These are phyloP conservation scores for Galendromus occidentalis DNA, from an alignment of 1,140 invertebrate genomes.

Conservation along the genomic window DNA sequence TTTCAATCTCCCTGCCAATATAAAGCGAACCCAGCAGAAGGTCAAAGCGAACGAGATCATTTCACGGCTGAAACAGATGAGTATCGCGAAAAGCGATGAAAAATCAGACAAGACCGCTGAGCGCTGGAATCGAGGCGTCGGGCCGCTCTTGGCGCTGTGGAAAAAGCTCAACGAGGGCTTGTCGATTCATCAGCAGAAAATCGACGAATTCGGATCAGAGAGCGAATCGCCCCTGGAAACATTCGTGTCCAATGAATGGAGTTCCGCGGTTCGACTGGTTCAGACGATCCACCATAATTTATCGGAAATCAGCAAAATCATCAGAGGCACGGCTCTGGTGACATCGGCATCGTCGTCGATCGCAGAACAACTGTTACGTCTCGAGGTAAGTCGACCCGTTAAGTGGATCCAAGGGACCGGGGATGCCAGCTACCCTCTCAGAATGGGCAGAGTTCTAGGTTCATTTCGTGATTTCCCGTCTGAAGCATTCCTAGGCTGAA, in stretches of 20 bases:
- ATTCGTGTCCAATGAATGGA: constrained; percentile 37
- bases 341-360: constrained; percentile 33
- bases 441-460: too few relatives aligned
- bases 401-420: too few relatives aligned
- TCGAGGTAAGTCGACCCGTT: constrained; percentile 34
- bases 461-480: too few relatives aligned
- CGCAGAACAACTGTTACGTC: constrained; percentile 35
- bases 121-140: constrained; percentile 38
- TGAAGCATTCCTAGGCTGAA: too few relatives aligned
- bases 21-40: constrained; percentile 52
- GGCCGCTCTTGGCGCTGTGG: constrained; percentile 48
- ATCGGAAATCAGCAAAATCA: constrained; percentile 39
- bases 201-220: constrained; percentile 23
- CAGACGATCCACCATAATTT: constrained; percentile 37
- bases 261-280: constrained; percentile 31
- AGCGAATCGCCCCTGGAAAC: constrained; percentile 30
- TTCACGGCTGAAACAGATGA: constrained; percentile 36
- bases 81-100: constrained; percentile 20
- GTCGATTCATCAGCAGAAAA: constrained; percentile 24
- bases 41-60: constrained; percentile 42
- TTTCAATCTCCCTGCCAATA: constrained; percentile 61
- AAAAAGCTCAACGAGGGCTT: constrained; percentile 46
- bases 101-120: constrained; percentile 26
- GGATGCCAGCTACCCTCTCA: too few relatives aligned
- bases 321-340: constrained; percentile 36